Evolutionary conservation across 1,140 invertebrate genomes (phyloP).

Genomic region (Heterodera schachtii): DNA sequence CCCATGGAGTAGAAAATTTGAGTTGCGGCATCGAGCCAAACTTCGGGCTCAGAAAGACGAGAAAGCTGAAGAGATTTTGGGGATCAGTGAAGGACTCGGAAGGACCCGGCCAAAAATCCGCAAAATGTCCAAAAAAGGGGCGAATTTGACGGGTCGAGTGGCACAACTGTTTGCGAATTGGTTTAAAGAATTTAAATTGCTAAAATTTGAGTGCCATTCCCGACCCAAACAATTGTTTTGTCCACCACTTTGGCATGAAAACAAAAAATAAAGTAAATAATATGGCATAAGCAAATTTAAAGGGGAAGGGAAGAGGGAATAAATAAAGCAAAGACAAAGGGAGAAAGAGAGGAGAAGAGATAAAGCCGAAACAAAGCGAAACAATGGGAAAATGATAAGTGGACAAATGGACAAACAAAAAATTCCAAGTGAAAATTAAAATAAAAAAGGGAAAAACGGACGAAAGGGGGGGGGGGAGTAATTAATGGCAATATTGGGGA

Average conservation of each 20-base stretch:
- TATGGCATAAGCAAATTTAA: too few species aligned
- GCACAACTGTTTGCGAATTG: not conserved
- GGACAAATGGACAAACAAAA: not conserved
- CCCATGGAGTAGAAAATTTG: conserved; percentile 97
- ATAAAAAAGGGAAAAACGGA: not conserved
- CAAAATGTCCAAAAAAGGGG: not conserved
- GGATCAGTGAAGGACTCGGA: conserved; percentile 4
- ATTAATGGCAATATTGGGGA: not conserved
- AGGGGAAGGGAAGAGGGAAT: not conserved
- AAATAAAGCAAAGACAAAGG: conserved; percentile 8
- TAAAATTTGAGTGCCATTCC: not conserved
- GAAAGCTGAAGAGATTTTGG: conserved; percentile 47
- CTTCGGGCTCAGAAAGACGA: conserved; percentile 67
- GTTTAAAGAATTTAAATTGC: not conserved
- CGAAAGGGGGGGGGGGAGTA: too few species aligned
- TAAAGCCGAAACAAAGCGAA: not conserved
- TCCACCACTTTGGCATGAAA: conserved; percentile 43
- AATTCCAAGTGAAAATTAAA: too few species aligned
- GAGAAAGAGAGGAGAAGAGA: not conserved
- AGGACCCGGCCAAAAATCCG: not conserved
- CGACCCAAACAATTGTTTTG: conserved; percentile 16
- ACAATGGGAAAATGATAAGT: conserved; percentile 1
- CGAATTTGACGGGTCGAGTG: not conserved
- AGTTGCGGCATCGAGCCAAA: conserved; percentile 93
- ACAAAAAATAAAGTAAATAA: too few species aligned